Conservation (phyloP, 2,888 invertebrate species). For the Agrotis exclamationis region DNA sequence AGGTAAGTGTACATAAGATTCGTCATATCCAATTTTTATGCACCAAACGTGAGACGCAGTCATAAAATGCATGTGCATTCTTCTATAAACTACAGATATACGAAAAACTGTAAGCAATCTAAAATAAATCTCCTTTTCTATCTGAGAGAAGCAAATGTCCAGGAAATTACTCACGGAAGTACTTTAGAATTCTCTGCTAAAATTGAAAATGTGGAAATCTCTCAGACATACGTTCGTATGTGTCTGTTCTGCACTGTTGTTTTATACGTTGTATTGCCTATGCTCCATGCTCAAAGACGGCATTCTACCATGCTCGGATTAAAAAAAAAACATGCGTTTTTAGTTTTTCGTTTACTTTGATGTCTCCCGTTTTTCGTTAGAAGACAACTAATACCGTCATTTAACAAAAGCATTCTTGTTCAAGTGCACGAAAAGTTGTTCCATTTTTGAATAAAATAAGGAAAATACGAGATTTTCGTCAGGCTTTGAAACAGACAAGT, state of each 20-base stretch:
- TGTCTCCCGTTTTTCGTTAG: too few relatives aligned
- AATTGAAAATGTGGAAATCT: slow-evolving; percentile 50
- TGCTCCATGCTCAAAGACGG: not conserved
- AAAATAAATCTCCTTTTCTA: slow-evolving; percentile 49
- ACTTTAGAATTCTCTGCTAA: slow-evolving; percentile 56
- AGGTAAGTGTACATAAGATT: not conserved
- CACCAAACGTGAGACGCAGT: not conserved
- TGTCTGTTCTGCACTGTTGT: not conserved
- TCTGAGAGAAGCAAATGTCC: slow-evolving; percentile 55
- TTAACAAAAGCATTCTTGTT: too few relatives aligned
- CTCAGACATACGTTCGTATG: slow-evolving; percentile 20
- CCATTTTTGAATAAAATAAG: too few relatives aligned
- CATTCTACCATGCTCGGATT: too few relatives aligned
- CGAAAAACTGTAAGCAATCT: slow-evolving; percentile 48
- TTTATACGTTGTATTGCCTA: not conserved
- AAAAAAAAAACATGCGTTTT: too few relatives aligned
- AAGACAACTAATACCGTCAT: too few relatives aligned
- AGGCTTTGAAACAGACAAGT: too few relatives aligned
- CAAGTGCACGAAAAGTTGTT: too few relatives aligned
- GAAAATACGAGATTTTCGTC: too few relatives aligned
- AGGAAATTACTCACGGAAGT: slow-evolving; percentile 58
- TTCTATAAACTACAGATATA: not conserved
- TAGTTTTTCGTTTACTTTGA: too few relatives aligned
- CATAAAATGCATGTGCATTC: slow-evolving; percentile 9
- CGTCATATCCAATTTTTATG: not conserved